Evolutionary conservation across 2,113 vertebrate genomes (phyloP).

Genomic region (Willisornis vidua): DNA sequence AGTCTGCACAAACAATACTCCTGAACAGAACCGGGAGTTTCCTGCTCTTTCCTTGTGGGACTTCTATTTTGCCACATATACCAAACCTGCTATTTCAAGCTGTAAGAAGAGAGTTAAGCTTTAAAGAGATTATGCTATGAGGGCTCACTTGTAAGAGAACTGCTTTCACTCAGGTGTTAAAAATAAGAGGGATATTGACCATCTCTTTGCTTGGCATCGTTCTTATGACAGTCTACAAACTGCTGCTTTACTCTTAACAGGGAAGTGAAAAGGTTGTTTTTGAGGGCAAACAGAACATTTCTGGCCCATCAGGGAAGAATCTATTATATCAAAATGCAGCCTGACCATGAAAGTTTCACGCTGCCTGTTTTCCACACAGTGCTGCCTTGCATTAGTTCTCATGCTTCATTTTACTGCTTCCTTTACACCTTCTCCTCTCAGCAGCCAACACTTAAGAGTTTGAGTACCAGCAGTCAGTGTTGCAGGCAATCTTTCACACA

Average conservation of each 20-base stretch:
- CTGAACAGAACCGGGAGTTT: not conserved
- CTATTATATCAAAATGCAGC: not conserved
- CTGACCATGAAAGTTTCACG: not conserved
- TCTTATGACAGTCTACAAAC: not conserved
- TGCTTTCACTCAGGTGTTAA: not conserved
- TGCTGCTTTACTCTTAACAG: not conserved
- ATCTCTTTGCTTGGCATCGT: not conserved
- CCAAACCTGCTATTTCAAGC: not conserved
- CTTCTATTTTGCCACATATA: not conserved
- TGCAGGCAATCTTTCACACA: not conserved
- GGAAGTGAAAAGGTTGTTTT: not conserved
- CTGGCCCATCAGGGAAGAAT: not conserved
- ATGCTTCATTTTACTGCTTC: not conserved
- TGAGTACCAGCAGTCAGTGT: not conserved
- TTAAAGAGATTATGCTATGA: not conserved
- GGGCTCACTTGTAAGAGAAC: not conserved
- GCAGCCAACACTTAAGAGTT: not conserved
- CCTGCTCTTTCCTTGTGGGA: not conserved
- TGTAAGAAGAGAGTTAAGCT: not conserved
- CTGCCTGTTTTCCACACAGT: not conserved
- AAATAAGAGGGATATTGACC: not conserved
- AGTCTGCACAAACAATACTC: not conserved
- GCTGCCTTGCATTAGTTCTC: not conserved
- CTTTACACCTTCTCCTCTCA: not conserved
- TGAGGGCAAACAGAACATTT: not conserved